Evolutionary conservation across 2,888 invertebrate genomes (phyloP), one percentile per base, ranked within the genome.

Genomic region (Automeris io): DNA sequence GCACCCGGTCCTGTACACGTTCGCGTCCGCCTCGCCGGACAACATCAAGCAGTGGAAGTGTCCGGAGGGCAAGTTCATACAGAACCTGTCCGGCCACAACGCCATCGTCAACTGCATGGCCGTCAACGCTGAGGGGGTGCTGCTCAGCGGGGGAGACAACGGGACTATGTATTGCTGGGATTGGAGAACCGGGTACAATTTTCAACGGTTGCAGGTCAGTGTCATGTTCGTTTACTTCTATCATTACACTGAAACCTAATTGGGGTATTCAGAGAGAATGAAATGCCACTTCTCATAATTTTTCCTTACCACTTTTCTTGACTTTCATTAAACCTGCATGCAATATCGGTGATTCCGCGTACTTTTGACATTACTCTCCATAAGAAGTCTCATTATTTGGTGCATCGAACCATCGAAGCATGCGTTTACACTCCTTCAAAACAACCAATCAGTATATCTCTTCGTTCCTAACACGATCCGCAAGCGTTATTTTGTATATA

Each of bases 11-110:
- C 68, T 93, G 61, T 91, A 98, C 74, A 97, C 97, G 89, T 99
- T 99, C 78, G 99, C 96, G 0, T 98, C 98, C 0, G 99, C 96
- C 0, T 98, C 98, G 0, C 98, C 99, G 0, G 99, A 99, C 71
- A 99, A 99, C 69, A 96, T 99, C 47, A 99, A 99, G 69, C 98
- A 99, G 70, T 99, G 99, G 99, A 96, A 95, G 70, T 98, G 98
- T 64, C 99, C 98, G 0, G 97, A 99, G 57, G 99, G 99, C 1
- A 95, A 95, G 67, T 99, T 99, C 67, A 93, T 99, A 39, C 99
- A 99, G 97, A 99, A 98, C 72, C 86, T 99, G 39, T 93, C 96
- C 0, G 99, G 99, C 0, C 99, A 99, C 72, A 99, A 97, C 73
- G 95, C 98, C 0, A 99, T 99, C 49, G 92, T 99, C 18, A 99